Evolutionary conservation across 2,797 vertebrate species (phyloP).

Genomic region (Danio choprae): DNA sequence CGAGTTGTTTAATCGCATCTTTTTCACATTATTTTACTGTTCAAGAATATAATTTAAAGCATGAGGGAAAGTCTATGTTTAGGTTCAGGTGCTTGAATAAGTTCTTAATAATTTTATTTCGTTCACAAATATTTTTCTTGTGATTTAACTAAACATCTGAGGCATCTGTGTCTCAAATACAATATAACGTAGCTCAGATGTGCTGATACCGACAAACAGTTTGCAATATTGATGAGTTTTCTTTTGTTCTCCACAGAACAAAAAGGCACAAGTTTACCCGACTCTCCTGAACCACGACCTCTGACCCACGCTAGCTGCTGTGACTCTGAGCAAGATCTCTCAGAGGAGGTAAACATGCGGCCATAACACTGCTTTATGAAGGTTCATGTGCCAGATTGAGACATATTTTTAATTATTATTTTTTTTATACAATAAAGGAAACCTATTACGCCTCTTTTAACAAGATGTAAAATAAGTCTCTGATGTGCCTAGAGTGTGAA

Average conservation of each 20-base stretch:
- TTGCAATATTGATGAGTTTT: not conserved
- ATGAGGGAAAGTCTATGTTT: not conserved
- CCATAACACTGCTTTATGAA: not conserved
- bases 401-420: too few species aligned
- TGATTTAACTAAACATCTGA: not conserved
- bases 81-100: not conserved
- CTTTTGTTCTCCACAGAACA: slow-evolving; percentile 73
- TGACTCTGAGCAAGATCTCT: slow-evolving; percentile 79
- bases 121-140: not conserved
- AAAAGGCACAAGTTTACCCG: slow-evolving; percentile 72
- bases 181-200: not conserved
- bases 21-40: too few species aligned
- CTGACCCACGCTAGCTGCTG: slow-evolving; percentile 86
- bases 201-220: not conserved
- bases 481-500: too few species aligned
- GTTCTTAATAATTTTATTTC: not conserved
- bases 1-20: too few species aligned
- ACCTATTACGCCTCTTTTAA: too few species aligned
- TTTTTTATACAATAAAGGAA: too few species aligned
- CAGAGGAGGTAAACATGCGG: slow-evolving; percentile 79
- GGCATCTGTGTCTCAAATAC: not conserved
- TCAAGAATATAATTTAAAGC: not conserved
- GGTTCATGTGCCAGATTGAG: not conserved
- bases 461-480: too few species aligned
- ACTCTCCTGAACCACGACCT: slow-evolving; percentile 71